Percentiles rank a stretch among this genome's conserved stretches.
These are phyloP conservation scores for Aurelia aurita complex sp. Pacific DNA, from an alignment of 30 jellyfish, hydroid and myxozoan species.

Conservation along the genomic window DNA sequence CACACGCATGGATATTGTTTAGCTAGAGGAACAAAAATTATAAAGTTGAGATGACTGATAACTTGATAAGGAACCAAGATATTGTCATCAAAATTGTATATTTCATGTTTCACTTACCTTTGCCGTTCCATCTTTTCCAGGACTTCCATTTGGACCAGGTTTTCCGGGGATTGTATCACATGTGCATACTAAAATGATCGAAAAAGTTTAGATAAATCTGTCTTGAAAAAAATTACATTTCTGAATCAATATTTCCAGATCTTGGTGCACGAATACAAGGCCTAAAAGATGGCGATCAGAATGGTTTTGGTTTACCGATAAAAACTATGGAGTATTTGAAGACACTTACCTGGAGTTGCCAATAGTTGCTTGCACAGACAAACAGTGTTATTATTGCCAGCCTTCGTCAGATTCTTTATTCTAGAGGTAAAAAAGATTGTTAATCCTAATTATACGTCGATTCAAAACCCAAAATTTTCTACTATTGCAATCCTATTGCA, in stretches of 20 bases:
- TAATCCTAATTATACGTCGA: too few species aligned
- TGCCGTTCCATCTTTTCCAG: constrained; percentile 18
- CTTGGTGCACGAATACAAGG: background rate
- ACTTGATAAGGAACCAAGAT: too few species aligned
- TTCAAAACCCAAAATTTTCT: too few species aligned
- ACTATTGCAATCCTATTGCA: too few species aligned
- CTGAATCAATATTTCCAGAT: too few species aligned
- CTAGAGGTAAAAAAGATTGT: background rate
- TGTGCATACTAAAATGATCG: constrained; percentile 35
- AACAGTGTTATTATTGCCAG: constrained; percentile 14
- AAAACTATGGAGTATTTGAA: too few species aligned
- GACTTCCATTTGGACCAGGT: background rate
- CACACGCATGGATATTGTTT: too few species aligned
- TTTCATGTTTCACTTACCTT: constrained; percentile 3
- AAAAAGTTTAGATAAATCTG: background rate
- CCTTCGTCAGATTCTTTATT: constrained; percentile 31
- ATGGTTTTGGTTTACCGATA: too few species aligned
- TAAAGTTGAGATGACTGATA: too few species aligned
- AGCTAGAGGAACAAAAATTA: too few species aligned
- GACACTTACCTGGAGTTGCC: constrained; percentile 48
- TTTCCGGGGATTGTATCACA: constrained; percentile 23
- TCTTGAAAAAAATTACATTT: too few species aligned
- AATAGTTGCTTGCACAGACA: constrained; percentile 40
- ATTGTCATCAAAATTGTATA: too few species aligned
- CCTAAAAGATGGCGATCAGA: background rate